A percentile compares a stretch with the other conserved stretches of the same genome.
These are phyloP conservation scores for Aspidapion aeneum DNA, from an alignment of 2,888 invertebrate genomes.

Conservation along the genomic window DNA sequence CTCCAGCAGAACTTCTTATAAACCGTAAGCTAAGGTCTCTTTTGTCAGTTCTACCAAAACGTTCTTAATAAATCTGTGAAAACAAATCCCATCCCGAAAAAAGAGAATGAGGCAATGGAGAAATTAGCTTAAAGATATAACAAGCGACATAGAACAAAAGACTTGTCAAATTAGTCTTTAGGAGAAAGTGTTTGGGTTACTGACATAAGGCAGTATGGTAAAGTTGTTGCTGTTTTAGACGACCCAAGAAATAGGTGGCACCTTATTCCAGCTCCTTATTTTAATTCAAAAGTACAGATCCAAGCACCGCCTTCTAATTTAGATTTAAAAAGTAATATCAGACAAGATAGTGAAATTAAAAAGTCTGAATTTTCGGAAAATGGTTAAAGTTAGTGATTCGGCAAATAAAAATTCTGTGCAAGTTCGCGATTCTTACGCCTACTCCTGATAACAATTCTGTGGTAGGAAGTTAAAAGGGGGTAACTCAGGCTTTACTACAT, in stretches of 20 bases:
- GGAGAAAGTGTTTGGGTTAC: neutral
- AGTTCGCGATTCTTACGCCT: neutral
- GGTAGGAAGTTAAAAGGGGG: no score
- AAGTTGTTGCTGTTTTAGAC: neutral
- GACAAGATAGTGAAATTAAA: neutral
- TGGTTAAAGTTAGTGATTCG: neutral
- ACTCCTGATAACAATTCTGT: neutral
- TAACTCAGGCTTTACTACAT: no score
- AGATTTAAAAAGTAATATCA: neutral
- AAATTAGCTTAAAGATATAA: neutral
- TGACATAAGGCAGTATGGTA: slow-evolving; percentile 4
- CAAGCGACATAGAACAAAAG: slow-evolving; percentile 1
- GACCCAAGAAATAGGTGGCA: slow-evolving; percentile 1
- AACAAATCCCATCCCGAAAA: neutral
- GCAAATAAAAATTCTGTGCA: neutral
- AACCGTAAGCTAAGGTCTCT: neutral
- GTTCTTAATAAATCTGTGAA: no score
- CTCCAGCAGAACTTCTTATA: neutral
- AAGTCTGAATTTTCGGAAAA: neutral
- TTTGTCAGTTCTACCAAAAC: neutral
- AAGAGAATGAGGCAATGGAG: neutral
- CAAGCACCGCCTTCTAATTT: neutral
- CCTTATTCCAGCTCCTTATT: slow-evolving; percentile 3
- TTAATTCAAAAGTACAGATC: neutral
- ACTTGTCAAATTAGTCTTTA: no score